phyloP scores from a whole-genome alignment of 64 coral and sea anemone species.

The Actinia tenebrosa region DNA sequence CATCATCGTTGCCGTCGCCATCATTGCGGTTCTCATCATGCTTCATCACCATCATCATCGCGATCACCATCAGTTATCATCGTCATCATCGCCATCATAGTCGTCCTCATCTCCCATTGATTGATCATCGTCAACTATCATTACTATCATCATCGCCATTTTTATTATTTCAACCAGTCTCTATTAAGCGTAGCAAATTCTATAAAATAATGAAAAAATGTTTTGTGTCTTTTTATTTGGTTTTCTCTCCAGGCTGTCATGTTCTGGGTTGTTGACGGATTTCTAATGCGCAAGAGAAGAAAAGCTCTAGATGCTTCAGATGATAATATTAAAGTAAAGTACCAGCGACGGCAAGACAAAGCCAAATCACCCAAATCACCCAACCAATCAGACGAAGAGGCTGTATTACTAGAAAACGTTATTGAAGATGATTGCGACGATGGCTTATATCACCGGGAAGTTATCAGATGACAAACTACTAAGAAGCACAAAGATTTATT shows the following conservation, averaged over 20 bases:
- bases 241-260: slow-evolving; percentile 64
- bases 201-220: background rate
- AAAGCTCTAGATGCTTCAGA: slow-evolving; percentile 59
- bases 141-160: no score
- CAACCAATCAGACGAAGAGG: slow-evolving; percentile 66
- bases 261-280: slow-evolving; percentile 99
- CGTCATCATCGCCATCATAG: background rate
- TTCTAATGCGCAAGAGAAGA: slow-evolving; percentile 85
- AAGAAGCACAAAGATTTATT: no score
- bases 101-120: background rate
- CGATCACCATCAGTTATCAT: background rate
- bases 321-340: slow-evolving; percentile 67
- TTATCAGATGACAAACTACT: background rate
- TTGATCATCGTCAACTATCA: no score
- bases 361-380: background rate
- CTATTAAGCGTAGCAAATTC: no score
- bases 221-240: background rate
- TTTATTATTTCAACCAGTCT: no score
- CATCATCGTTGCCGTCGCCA: no score
- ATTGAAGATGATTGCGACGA: slow-evolving; percentile 42
- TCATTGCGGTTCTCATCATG: no score
- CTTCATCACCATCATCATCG: background rate
- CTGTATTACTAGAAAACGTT: slow-evolving; percentile 59
- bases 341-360: slow-evolving; percentile 39
- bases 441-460: slow-evolving; percentile 5